A percentile compares a stretch with the other conserved stretches of the same genome.
Conservation (phyloP, 1,140 invertebrate genomes). For the Zaprionus lachaisei region DNA sequence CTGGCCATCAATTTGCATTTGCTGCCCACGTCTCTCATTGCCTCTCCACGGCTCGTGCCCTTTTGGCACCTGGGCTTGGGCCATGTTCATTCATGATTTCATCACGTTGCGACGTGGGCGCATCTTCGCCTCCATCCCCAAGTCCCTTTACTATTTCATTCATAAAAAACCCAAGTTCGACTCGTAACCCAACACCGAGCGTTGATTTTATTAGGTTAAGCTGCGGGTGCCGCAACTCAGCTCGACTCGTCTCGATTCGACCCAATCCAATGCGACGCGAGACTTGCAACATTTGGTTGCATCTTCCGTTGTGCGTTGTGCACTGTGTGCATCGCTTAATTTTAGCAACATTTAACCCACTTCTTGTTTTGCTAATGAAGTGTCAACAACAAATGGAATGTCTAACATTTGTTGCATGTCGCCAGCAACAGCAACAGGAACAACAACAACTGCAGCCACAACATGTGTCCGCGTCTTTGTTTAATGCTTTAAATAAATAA, state of each 20-base stretch:
- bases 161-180: conserved; percentile 51
- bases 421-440: conserved; percentile 41
- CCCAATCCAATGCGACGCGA: background rate
- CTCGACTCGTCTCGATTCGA: conserved; percentile 3
- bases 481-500: conserved; percentile 82
- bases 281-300: conserved; percentile 35
- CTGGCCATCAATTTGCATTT: conserved; percentile 81
- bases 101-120: conserved; percentile 68
- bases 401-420: conserved; percentile 83
- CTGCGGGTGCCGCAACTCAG: conserved; percentile 22
- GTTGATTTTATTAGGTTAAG: conserved; percentile 78
- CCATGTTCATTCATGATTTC: conserved; percentile 71
- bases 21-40: conserved; percentile 47
- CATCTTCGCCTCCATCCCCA: conserved; percentile 44
- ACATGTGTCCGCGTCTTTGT: conserved; percentile 77
- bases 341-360: conserved; percentile 81
- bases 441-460: conserved; percentile 39
- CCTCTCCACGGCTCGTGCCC: conserved; percentile 64
- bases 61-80: conserved; percentile 72
- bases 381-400: conserved; percentile 83
- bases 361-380: conserved; percentile 78
- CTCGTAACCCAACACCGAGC: conserved; percentile 61
- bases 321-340: conserved; percentile 64
- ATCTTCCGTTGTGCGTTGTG: conserved; percentile 38
- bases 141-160: conserved; percentile 61